A percentile compares a stretch with the other conserved stretches of the same genome.
Conservation (phyloP, 2,888 invertebrate species). For the Cheilosia urbana region DNA sequence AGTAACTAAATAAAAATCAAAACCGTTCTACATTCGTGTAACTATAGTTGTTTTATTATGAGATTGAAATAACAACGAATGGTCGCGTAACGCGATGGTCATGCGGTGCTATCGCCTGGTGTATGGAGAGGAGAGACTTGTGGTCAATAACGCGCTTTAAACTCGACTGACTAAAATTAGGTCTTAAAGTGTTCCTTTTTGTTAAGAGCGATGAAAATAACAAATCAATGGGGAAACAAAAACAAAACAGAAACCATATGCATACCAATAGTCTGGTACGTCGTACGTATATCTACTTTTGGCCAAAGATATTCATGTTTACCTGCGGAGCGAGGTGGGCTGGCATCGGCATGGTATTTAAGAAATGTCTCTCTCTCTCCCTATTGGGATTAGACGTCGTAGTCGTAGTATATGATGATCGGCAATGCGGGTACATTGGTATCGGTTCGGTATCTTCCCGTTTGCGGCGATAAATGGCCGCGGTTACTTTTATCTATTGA, state of each 20-base stretch:
- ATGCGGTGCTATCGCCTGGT: slow-evolving; percentile 11
- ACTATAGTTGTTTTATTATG: slow-evolving; percentile 28
- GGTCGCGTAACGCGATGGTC: slow-evolving; percentile 45
- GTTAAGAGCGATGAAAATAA: slow-evolving; percentile 65
- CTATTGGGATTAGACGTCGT: slow-evolving; percentile 47
- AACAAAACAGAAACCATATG: slow-evolving; percentile 39
- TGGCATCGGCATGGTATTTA: slow-evolving; percentile 51
- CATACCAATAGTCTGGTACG: slow-evolving; percentile 8
- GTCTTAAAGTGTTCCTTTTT: slow-evolving; percentile 74
- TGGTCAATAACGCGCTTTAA: slow-evolving; percentile 74
- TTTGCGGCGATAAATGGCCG: slow-evolving; percentile 38
- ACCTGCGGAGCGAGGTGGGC: slow-evolving; percentile 41
- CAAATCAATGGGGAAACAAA: slow-evolving; percentile 70
- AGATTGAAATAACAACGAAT: slow-evolving; percentile 32
- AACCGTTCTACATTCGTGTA: not conserved
- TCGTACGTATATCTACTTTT: slow-evolving; percentile 52
- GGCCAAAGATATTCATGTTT: slow-evolving; percentile 60
- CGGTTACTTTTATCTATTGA: slow-evolving; percentile 37
- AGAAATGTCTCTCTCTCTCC: slow-evolving; percentile 58
- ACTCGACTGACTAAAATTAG: slow-evolving; percentile 75
- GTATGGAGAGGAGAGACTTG: slow-evolving; percentile 50
- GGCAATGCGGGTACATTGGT: slow-evolving; percentile 34
- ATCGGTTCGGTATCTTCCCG: slow-evolving; percentile 60
- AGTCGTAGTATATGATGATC: too few species aligned
- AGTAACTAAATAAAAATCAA: slow-evolving; percentile 11